These are phyloP conservation scores for Heliconius ismenius DNA, from an alignment of 2,888 invertebrate genomes.

Conservation along the genomic window DNA sequence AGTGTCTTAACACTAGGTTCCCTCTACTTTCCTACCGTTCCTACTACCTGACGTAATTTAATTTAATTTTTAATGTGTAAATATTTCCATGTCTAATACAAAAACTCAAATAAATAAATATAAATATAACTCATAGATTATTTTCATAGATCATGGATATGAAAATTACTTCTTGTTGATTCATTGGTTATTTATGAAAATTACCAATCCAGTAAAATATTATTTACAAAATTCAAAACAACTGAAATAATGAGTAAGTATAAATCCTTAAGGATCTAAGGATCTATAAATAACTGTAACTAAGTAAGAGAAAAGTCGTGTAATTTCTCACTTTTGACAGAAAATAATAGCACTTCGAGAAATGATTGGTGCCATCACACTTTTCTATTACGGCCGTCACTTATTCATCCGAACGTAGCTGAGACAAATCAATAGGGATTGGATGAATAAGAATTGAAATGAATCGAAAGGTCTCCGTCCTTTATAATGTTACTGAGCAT, in stretches of 20 bases:
- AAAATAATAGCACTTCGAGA: conserved; percentile 21
- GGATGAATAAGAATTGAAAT: conserved; percentile 20
- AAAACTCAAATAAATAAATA: too few species aligned
- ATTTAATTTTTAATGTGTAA: too few species aligned
- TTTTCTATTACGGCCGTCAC: conserved; percentile 20
- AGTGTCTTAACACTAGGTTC: too few species aligned
- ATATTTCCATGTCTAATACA: too few species aligned
- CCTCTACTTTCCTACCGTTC: too few species aligned
- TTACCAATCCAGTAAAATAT: not conserved
- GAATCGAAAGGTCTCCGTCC: not conserved
- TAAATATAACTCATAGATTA: too few species aligned
- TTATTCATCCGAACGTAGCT: conserved; percentile 15
- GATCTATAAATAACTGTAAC: conserved; percentile 7
- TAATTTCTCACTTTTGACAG: conserved; percentile 17
- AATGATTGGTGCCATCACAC: conserved; percentile 21
- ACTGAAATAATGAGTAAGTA: not conserved
- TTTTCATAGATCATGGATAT: too few species aligned
- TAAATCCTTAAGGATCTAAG: not conserved
- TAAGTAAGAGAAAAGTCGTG: conserved; percentile 10
- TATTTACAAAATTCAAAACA: not conserved
- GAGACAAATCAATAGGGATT: conserved; percentile 18
- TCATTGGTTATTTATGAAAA: not conserved
- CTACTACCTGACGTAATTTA: too few species aligned
- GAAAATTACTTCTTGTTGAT: too few species aligned
- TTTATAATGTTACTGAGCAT: not conserved